phyloP scores from a whole-genome alignment of 2,113 vertebrate genomes.

The Anhinga rufa region DNA sequence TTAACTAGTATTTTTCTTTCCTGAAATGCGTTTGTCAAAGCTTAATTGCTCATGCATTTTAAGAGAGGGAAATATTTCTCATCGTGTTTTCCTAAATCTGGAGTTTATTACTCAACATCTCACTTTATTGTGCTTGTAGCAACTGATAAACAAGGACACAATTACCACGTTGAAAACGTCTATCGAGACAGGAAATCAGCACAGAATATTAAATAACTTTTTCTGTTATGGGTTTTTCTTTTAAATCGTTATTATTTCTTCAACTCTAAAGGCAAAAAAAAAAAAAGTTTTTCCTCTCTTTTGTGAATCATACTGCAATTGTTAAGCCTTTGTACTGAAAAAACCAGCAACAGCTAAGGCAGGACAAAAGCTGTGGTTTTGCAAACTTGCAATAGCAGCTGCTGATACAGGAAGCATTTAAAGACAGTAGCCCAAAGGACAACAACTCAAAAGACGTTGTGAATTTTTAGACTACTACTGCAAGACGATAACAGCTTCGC shows the following conservation, averaged over 20 bases:
- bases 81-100: neutral
- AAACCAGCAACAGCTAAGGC: constrained; percentile 13
- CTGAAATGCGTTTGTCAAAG: neutral
- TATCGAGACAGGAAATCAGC: neutral
- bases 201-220: neutral
- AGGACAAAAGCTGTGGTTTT: constrained; percentile 67
- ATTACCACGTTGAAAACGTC: neutral
- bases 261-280: neutral
- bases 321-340: neutral
- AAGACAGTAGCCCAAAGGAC: constrained; percentile 57
- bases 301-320: neutral
- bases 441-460: constrained; percentile 13
- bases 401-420: constrained; percentile 70
- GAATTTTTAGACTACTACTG: neutral
- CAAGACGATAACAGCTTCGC: neutral
- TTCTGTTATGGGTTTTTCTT: fast-evolving
- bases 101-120: neutral
- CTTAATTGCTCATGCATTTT: neutral
- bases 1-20: neutral
- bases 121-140: neutral
- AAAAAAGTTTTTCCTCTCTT: neutral
- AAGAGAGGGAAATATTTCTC: neutral
- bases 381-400: constrained; percentile 64
- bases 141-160: neutral
- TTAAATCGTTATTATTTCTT: neutral